A percentile compares a stretch with the other conserved stretches of the same genome.
Conservation (phyloP, 2,797 vertebrate genomes). For the Hydrolagus colliei region DNA sequence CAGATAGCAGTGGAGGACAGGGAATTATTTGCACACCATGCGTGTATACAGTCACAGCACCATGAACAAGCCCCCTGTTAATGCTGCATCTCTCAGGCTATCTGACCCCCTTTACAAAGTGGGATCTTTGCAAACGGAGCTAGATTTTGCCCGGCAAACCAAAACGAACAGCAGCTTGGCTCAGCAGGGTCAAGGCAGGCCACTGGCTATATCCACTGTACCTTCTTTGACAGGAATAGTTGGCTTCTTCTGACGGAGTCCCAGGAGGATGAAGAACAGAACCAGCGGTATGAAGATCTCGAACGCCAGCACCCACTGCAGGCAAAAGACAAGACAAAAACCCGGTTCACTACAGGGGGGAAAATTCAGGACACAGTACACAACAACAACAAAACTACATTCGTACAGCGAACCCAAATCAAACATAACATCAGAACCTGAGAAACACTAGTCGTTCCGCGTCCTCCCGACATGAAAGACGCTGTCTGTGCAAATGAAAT, state of each 20-base stretch:
- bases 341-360: constrained; percentile 6
- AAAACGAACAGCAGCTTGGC: not conserved
- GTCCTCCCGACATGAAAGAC: too few species aligned
- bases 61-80: too few species aligned
- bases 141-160: too few species aligned
- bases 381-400: not conserved
- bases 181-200: not conserved
- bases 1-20: too few species aligned
- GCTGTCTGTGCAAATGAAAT: too few species aligned
- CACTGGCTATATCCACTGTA: constrained; percentile 43
- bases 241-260: constrained; percentile 88
- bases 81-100: too few species aligned
- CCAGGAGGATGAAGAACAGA: constrained; percentile 91
- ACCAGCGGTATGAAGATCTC: constrained; percentile 94
- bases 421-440: too few species aligned
- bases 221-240: constrained; percentile 94
- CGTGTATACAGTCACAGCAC: too few species aligned
- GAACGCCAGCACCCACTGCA: constrained; percentile 88
- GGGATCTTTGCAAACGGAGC: not conserved
- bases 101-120: too few species aligned
- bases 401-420: too few species aligned
- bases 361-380: not conserved
- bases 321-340: constrained; percentile 36
- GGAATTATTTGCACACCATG: too few species aligned
- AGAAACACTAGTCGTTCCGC: too few species aligned